A percentile compares a stretch with the other conserved stretches of the same genome.
Conservation (phyloP, 2,888 invertebrate species). For the Platerodrilus igneus region DNA sequence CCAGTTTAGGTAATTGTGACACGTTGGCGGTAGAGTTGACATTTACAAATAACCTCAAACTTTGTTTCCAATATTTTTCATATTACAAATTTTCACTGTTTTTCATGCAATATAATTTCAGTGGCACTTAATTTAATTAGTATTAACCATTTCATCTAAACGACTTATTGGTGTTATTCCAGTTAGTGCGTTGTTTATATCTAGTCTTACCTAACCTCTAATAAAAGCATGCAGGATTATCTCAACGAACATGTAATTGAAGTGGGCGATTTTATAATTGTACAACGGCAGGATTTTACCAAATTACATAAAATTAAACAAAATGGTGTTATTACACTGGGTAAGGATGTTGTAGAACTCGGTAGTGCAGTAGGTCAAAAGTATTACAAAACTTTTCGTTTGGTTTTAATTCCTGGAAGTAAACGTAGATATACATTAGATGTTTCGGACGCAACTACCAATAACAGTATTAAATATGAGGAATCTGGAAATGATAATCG, state of each 20-base stretch:
- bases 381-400: conserved; percentile 73
- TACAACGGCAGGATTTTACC: conserved; percentile 72
- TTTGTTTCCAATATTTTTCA: too few species aligned
- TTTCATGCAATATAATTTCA: too few species aligned
- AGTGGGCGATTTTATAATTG: conserved; percentile 67
- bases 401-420: conserved; percentile 57
- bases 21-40: too few species aligned
- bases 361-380: conserved; percentile 61
- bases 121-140: too few species aligned
- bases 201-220: too few species aligned
- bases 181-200: too few species aligned
- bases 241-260: conserved; percentile 50
- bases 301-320: conserved; percentile 70
- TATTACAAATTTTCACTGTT: too few species aligned
- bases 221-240: too few species aligned
- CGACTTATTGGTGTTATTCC: too few species aligned
- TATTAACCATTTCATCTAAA: too few species aligned
- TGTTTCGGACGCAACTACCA: conserved; percentile 55
- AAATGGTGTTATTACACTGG: conserved; percentile 60
- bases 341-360: conserved; percentile 66
- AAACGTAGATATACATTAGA: conserved; percentile 54
- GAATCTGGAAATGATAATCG: conserved; percentile 78
- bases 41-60: too few species aligned
- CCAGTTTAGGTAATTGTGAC: too few species aligned
- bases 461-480: conserved; percentile 58